Percentiles rank a stretch among this genome's conserved stretches.
These are phyloP conservation scores for Cephus runcator DNA, from an alignment of 2,888 invertebrate species.

Conservation along the genomic window DNA sequence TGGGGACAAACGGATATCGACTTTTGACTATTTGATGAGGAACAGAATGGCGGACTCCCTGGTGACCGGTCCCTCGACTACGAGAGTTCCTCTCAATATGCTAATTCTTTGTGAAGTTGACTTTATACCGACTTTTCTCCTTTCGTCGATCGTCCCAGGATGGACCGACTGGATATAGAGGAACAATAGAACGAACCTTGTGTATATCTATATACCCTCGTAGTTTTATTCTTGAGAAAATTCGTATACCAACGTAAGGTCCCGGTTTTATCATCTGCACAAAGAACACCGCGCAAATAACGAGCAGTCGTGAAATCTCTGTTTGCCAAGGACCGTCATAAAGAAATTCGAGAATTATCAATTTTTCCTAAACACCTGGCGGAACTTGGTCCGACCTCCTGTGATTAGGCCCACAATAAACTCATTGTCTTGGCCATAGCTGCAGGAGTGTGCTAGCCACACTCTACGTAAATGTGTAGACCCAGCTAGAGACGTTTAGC, in stretches of 20 bases:
- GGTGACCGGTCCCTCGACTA: slow-evolving; percentile 29
- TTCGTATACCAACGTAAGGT: background rate
- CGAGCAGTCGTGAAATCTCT: background rate
- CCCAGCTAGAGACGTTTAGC: background rate
- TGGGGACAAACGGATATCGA: slow-evolving; percentile 43
- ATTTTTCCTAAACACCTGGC: slow-evolving; percentile 58
- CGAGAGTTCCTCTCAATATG: slow-evolving; percentile 45
- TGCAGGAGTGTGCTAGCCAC: background rate
- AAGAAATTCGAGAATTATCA: slow-evolving; percentile 61
- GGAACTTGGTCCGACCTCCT: slow-evolving; percentile 42
- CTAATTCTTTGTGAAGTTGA: slow-evolving; percentile 26
- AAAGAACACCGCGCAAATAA: slow-evolving; percentile 2
- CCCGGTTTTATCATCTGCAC: background rate
- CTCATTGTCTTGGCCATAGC: slow-evolving; percentile 23
- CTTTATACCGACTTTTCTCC: background rate
- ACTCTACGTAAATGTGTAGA: background rate
- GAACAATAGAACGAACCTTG: slow-evolving; percentile 13
- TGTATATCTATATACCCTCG: slow-evolving; percentile 13
- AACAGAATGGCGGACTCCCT: slow-evolving; percentile 43
- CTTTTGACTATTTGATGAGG: slow-evolving; percentile 55
- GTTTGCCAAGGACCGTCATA: slow-evolving; percentile 33
- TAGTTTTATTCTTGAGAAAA: slow-evolving; percentile 16
- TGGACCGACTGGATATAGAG: background rate
- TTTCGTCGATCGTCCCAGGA: background rate
- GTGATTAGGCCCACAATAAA: slow-evolving; percentile 33